Base-by-base conservation (phyloP, 2,888 invertebrate species). In the Pollenia amentaria region DNA sequence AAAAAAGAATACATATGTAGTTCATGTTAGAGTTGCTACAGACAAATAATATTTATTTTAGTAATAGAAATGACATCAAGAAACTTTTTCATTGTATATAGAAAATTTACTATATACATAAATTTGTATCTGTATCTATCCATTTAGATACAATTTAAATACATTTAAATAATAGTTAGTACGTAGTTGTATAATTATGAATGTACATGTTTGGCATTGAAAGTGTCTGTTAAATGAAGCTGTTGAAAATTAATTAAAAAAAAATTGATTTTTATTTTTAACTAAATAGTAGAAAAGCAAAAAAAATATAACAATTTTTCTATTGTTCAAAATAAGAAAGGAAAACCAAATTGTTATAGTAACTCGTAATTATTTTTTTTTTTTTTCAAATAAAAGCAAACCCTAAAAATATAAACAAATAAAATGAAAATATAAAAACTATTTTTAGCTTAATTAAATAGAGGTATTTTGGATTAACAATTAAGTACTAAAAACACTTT, bases 241-340 rank as follows among this genome's bases (percentile, higher is more conserved):
- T 85, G 78, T 78, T 81, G 72, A 85, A 85, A 81, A 85, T 73
- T 72, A 85, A 80, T 77, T 72, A 67, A 76, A 76, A 79, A 21
- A 29, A 69, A 75, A 75, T 62, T 84, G 85, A 77, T 72, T 70
- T 81, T 76, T 81, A 53, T 80, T 67, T 18, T 51, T 21, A 53
- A 29, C 60, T 62, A 38, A 42, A 42, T 4, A 38, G 12, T 8
- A 64, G 44, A 44, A n/a, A 8, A 29, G 29, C 29, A 64, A 64
- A 64, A 29, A 29, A 29, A 29, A 29, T 29, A 29, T 29, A 29
- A 29, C 29, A 29, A 29, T 29, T 29, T 6, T 29, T 29, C 29
- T 29, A 29, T 29, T 29, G 29, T 29, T 29, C 3, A 29, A 21
- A 29, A 29, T 29, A 29, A 29, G 29, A 29, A 29, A 6, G 29